Evolutionary conservation across 2,797 vertebrate species (phyloP).

Genomic region (Myiothlypis coronata): DNA sequence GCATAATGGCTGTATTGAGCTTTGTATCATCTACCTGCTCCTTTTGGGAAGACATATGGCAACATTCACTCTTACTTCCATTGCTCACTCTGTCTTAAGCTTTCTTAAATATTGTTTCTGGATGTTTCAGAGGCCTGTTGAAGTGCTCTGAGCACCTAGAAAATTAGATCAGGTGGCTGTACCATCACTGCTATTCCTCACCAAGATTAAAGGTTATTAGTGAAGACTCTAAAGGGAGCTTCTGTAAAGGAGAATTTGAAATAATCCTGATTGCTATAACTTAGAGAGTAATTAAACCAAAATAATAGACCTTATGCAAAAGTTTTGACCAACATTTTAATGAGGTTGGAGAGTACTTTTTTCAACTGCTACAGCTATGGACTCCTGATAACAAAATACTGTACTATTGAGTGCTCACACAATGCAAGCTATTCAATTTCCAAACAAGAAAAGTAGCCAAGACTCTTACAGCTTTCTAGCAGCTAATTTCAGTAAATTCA

Average conservation of each 20-base stretch:
- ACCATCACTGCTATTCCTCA: neutral
- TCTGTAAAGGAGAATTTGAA: neutral
- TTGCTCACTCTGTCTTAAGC: neutral
- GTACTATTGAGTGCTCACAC: neutral
- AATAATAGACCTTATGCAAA: neutral
- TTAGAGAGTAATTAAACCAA: neutral
- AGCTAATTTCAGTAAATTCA: conserved; percentile 18
- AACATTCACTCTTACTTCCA: neutral
- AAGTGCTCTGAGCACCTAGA: neutral
- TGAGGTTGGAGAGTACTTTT: neutral
- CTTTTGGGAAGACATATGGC: neutral
- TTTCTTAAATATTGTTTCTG: neutral
- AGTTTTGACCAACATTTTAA: neutral
- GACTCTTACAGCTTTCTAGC: neutral
- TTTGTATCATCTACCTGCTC: neutral
- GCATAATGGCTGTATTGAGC: neutral
- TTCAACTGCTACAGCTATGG: neutral
- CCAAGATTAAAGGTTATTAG: neutral
- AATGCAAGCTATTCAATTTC: neutral
- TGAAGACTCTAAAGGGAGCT: neutral
- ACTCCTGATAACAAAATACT: neutral
- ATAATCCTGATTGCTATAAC: neutral
- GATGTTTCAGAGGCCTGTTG: neutral
- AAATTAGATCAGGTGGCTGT: neutral
- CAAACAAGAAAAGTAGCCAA: neutral